Conservation (phyloP, 1,140 invertebrate species). For the Frieseomelitta varia region DNA sequence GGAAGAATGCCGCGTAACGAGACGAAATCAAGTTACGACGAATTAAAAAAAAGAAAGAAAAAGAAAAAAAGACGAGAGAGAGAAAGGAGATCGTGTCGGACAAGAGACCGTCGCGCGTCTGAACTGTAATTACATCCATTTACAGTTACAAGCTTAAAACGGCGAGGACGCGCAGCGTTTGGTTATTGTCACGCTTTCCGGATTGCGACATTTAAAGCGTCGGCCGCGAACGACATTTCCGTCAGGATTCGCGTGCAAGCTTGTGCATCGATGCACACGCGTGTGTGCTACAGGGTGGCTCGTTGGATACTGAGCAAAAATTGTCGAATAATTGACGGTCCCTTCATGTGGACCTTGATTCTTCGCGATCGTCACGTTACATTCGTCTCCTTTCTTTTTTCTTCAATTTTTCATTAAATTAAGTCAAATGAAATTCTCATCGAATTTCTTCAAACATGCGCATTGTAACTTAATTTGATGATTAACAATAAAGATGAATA, state of each 20-base stretch:
- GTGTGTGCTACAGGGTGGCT: too few species aligned
- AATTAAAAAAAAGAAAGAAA: not conserved
- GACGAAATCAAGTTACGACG: not conserved
- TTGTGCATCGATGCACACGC: not conserved
- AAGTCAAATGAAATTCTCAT: too few species aligned
- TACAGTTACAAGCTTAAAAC: conserved; percentile 26
- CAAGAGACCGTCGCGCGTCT: conserved; percentile 9
- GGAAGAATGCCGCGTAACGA: not conserved
- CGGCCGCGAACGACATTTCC: conserved; percentile 25
- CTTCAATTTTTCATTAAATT: too few species aligned
- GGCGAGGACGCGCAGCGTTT: conserved; percentile 10
- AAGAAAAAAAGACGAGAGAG: not conserved
- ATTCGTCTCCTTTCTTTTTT: too few species aligned
- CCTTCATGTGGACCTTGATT: too few species aligned
- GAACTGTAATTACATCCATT: conserved; percentile 51
- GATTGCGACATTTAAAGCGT: conserved; percentile 33
- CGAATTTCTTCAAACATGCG: too few species aligned
- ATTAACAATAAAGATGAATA: too few species aligned
- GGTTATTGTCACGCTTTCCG: conserved; percentile 48
- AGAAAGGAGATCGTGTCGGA: not conserved
- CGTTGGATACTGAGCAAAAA: too few species aligned
- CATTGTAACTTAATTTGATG: too few species aligned
- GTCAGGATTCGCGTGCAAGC: conserved; percentile 22
- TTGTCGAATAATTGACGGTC: too few species aligned
- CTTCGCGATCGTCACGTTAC: too few species aligned